Evolutionary conservation across 2,113 vertebrate species (phyloP), one percentile per base, ranked within the genome.

Genomic region (Alexandromys fortis): DNA sequence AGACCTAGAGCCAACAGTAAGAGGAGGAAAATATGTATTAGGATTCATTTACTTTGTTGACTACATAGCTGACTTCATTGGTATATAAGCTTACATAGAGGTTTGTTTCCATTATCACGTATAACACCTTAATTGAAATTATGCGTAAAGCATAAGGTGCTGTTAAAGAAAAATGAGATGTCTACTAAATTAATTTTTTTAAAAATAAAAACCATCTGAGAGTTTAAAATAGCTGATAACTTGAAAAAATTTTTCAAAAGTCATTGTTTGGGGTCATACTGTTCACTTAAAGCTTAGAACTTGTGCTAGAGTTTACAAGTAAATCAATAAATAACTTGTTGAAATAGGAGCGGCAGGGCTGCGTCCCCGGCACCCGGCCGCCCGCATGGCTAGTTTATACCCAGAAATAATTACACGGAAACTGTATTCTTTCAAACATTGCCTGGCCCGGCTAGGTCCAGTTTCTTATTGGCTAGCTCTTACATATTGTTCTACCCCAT

Each of bases 141-240:
- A 47, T 90, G 26, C 24, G 45, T 21, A 92, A 89, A 81, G 30
- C 76, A 47, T 63, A 12, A 70, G 9, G 8, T 47, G 9, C 30
- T 45, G 55, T 2, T 81, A 30, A 30, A 6, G 8, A 1, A 10
- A 65, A 17, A 11, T 85, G 35, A 68, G 13, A 9, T 35, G 4
- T 92, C 19, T 35, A 68, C 0, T 6, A 2, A 3, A 3, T 45
- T 3, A 2, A 2, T 65, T 6, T 4, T 30, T n/a, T 78, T n/a
- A n/a, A n/a, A 90, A 47, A 21, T 72, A 73, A 93, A 86, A 2
- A 82, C 0, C 0, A 0, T 61, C 12, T 55, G n/a, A 82, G 21
- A 24, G 5, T 35, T 61, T 22, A 61, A 58, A 33, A 33, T 30
- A 33, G 7, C 4, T 45, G 73, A 52, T 33, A 78, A 73, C 19